Evolutionary conservation across 2,888 invertebrate species (phyloP), one percentile per base, ranked within the genome.

Genomic region (Physocephala rufipes): DNA sequence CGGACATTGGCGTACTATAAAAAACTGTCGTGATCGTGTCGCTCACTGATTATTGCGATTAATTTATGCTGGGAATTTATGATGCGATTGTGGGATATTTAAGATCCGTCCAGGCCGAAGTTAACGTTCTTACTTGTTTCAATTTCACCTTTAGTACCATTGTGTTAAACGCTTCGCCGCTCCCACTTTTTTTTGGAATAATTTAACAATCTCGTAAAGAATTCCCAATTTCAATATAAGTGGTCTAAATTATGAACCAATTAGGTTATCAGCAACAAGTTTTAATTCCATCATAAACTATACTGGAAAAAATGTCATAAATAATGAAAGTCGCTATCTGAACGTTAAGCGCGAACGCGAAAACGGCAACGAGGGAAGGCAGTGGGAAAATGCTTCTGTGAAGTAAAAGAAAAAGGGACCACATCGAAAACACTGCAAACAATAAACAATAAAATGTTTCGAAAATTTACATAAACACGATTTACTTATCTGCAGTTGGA

Each of bases 391-490:
- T n/a, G n/a, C 21, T n/a, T 13, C n/a, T 53, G 53, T 21, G 24
- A 9, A n/a, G 21, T 12, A 3, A 9, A 21, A 53, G 21, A n/a
- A n/a, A 53, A n/a, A 53, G 2, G n/a, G 24, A n/a, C 21, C 21
- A 16, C n/a, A n/a, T n/a, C n/a, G 19, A 9, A 51, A 53, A 53
- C n/a, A 61, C 36, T 43, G 61, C 61, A 26, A 62, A 30, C 61
- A 62, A 62, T 19, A 19, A 65, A 59, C 59, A 59, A 30, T 67
- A 45, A 66, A 55, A 66, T 55, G 36, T 66, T 67, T 43, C 66
- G 36, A 55, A 55, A 66, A 67, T 67, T 67, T 67, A 28, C 67
- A 67, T 67, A 67, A 67, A 61, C 67, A 61, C 59, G 49, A 67
- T 59, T 67, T 49, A 26, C 67, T 61, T 67, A 67, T 67, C 67